These are phyloP conservation scores for Limnodromus scolopaceus DNA, from an alignment of 2,797 vertebrate genomes.

Conservation along the genomic window DNA sequence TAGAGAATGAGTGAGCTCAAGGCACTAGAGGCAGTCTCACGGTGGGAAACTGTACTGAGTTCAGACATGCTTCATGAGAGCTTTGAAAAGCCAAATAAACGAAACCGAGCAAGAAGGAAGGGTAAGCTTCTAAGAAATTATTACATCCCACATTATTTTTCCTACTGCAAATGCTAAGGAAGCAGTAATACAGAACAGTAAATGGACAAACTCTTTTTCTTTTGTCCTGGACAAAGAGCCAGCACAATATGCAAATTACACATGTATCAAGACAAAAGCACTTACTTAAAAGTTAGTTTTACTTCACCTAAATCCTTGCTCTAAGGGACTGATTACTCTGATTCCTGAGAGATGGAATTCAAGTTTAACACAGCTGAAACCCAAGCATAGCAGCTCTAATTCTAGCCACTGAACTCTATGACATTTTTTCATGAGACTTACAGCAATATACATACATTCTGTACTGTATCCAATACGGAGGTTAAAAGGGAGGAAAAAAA, in stretches of 20 bases:
- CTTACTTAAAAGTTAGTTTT: background rate
- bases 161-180: background rate
- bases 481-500: background rate
- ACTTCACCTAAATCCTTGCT: background rate
- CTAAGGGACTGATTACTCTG: background rate
- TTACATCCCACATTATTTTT: background rate
- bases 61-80: background rate
- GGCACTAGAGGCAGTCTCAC: background rate
- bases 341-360: background rate
- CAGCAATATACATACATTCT: background rate
- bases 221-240: background rate
- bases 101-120: background rate
- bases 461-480: background rate
- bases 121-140: background rate
- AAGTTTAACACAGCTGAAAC: background rate
- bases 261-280: background rate
- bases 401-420: background rate
- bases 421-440: background rate
- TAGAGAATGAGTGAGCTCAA: background rate
- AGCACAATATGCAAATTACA: background rate
- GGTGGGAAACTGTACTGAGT: background rate
- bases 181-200: background rate
- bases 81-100: background rate
- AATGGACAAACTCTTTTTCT: background rate
- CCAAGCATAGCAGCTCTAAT: accelerated